Conservation (phyloP, 2,797 vertebrate genomes). For the Chrysocyon brachyurus region DNA sequence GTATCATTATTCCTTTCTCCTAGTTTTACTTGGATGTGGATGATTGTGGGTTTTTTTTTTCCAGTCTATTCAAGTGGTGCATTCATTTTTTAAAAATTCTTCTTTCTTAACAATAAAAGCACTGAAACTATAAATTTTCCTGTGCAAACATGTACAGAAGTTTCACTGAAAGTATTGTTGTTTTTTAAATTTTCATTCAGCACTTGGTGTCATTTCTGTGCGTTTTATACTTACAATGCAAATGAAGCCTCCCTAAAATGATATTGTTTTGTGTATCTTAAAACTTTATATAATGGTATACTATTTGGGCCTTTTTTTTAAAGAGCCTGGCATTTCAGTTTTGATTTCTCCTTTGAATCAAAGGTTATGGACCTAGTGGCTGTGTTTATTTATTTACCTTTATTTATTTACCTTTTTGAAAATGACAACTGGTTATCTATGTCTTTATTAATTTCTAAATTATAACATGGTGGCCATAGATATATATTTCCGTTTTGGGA, state of each 20-base stretch:
- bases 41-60: neutral
- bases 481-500: slow-evolving; percentile 6
- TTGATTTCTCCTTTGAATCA: neutral
- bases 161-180: neutral
- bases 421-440: neutral
- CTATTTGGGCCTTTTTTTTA: neutral
- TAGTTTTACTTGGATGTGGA: neutral
- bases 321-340: neutral
- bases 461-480: neutral
- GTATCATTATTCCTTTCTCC: neutral
- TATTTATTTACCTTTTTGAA: neutral
- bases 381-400: neutral
- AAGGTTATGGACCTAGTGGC: neutral
- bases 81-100: neutral
- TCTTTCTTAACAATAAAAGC: neutral
- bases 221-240: neutral
- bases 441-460: neutral
- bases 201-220: neutral
- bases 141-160: neutral
- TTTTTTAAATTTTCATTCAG: neutral
- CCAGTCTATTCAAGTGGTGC: neutral
- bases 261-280: neutral
- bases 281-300: neutral
- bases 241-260: neutral
- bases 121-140: neutral